Percentiles rank a stretch among this genome's conserved stretches.
These are phyloP conservation scores for Vidua chalybeata DNA, from an alignment of 2,113 vertebrate species.

Conservation along the genomic window DNA sequence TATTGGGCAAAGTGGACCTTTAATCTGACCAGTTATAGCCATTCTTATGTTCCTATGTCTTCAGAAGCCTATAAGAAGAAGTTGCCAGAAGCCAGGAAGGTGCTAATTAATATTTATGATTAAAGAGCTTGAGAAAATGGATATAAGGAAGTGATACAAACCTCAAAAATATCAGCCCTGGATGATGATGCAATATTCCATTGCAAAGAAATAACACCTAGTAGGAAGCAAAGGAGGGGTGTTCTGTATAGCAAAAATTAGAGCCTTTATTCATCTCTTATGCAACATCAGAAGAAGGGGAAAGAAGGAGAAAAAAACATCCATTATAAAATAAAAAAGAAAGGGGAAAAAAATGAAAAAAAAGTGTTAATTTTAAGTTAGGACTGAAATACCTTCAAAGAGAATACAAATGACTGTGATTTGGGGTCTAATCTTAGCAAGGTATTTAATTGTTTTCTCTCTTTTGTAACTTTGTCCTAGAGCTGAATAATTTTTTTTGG, in stretches of 20 bases:
- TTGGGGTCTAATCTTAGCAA: not conserved
- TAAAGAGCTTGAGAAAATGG: not conserved
- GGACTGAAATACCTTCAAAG: not conserved
- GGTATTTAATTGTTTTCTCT: not conserved
- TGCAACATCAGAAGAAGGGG: not conserved
- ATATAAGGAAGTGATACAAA: not conserved
- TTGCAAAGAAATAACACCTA: not conserved
- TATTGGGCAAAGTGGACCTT: not conserved
- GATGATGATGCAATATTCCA: not conserved
- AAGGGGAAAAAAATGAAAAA: rapidly evolving
- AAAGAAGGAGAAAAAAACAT: not conserved
- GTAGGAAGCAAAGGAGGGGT: not conserved
- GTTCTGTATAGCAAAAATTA: not conserved
- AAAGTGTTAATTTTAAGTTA: not conserved
- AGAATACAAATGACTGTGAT: not conserved
- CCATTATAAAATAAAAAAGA: not conserved
- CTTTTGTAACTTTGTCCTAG: not conserved
- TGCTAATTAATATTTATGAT: not conserved
- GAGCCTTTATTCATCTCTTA: not conserved
- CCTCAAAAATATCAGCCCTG: not conserved
- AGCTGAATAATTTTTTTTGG: not conserved
- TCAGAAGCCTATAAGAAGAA: not conserved
- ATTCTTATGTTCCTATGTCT: not conserved
- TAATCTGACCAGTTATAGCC: not conserved
- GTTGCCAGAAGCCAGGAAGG: not conserved